These are phyloP conservation scores for Macrosteles quadrilineatus DNA, from an alignment of 1,140 invertebrate species.

Conservation along the genomic window DNA sequence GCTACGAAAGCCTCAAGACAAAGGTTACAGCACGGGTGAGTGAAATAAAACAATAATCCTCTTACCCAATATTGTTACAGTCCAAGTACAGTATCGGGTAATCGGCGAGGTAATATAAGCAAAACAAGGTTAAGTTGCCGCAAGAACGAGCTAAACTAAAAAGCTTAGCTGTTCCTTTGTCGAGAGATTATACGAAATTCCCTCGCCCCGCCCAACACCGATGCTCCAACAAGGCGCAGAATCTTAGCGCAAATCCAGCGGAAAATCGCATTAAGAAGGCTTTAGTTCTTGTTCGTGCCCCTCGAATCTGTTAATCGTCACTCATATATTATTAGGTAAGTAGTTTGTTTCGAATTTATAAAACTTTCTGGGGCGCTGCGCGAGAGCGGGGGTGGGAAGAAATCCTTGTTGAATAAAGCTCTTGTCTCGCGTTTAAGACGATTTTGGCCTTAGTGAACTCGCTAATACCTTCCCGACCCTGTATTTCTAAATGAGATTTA, in stretches of 20 bases:
- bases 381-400: slow-evolving; percentile 14
- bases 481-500: slow-evolving; percentile 36
- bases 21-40: no score
- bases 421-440: slow-evolving; percentile 36
- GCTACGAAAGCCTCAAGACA: no score
- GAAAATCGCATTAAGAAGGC: slow-evolving; percentile 37
- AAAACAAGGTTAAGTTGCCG: slow-evolving; percentile 31
- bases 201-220: not conserved
- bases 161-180: slow-evolving; percentile 31
- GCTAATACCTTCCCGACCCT: slow-evolving; percentile 32
- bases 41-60: slow-evolving; percentile 19
- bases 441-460: slow-evolving; percentile 37
- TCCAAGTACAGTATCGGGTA: not conserved
- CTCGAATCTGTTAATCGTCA: slow-evolving; percentile 34
- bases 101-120: slow-evolving; percentile 22
- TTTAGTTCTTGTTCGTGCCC: slow-evolving; percentile 37
- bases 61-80: slow-evolving; percentile 22
- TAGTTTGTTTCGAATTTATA: slow-evolving; percentile 40
- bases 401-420: slow-evolving; percentile 37
- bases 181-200: slow-evolving; percentile 10
- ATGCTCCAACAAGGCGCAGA: slow-evolving; percentile 33
- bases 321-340: slow-evolving; percentile 39
- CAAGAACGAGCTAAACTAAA: slow-evolving; percentile 29
- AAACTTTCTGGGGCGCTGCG: slow-evolving; percentile 29
- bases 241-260: slow-evolving; percentile 38